These are phyloP conservation scores for Phortica magna DNA, from an alignment of 2,888 invertebrate genomes.

Conservation along the genomic window DNA sequence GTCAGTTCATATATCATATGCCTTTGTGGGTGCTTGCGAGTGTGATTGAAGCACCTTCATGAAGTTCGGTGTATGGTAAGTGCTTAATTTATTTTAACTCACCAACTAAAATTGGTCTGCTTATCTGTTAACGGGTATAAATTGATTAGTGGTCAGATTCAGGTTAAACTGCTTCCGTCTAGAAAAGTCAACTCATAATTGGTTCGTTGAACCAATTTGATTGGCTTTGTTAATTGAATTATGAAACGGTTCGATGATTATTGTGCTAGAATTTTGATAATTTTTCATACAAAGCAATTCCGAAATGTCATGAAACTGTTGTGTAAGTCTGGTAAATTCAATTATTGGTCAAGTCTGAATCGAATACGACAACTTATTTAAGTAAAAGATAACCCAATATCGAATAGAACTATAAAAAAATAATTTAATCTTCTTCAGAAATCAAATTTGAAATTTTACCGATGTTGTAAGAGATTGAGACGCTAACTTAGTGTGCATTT, in stretches of 20 bases:
- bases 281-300: too few species aligned
- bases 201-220: neutral
- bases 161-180: neutral
- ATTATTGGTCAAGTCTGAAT: too few species aligned
- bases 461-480: too few species aligned
- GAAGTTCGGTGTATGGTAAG: neutral
- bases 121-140: neutral
- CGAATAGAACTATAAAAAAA: too few species aligned
- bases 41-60: slow-evolving; percentile 34
- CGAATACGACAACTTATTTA: too few species aligned
- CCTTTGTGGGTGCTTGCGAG: slow-evolving; percentile 8
- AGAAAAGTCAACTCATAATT: neutral
- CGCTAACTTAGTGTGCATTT: too few species aligned
- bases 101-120: neutral
- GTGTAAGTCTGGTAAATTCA: too few species aligned
- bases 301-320: too few species aligned
- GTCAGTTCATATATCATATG: slow-evolving; percentile 8
- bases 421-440: too few species aligned
- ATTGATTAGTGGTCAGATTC: slow-evolving; percentile 25
- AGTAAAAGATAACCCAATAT: too few species aligned
- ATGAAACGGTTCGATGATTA: neutral
- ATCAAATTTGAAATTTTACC: too few species aligned
- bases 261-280: neutral
- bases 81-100: slow-evolving; percentile 25
- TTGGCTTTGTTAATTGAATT: neutral